Evolutionary conservation across 2,888 invertebrate genomes (phyloP), one percentile per base, ranked within the genome.

Genomic region (Emesis russula): DNA sequence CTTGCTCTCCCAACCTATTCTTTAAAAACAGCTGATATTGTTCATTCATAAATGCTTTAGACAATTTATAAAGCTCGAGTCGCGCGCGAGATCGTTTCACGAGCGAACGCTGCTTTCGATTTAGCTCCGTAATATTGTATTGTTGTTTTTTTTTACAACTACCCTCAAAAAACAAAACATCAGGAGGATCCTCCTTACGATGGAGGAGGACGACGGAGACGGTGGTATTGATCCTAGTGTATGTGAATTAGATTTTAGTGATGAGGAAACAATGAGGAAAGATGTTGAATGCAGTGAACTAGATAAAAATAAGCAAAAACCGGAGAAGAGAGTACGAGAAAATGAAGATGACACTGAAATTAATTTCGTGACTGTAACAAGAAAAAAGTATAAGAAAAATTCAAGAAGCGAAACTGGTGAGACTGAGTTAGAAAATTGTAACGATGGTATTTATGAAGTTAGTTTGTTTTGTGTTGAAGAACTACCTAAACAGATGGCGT

Each of bases 401-500:
- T 13, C 31, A 41, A 68, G 44, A 33, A 78, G 68, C 11, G 41
- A 66, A 41, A 41, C 41, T 6, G 11, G 41, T 15, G 63, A 25
- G 25, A 25, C 25, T 25, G 25, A 25, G 25, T 25, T 25, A 25
- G 25, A 25, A 25, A 25, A 25, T 25, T 25, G 25, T 25, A 25
- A 25, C 25, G 25, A 25, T 25, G 25, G 25, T 25, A 25, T 25
- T 9, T 18, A 36, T 11, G 76, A 76, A 58, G 41, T 58, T 4
- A 58, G 81, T 63, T 3, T 73, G 7, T 48, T 53, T 11, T 38
- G 18, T 18, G 36, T 73, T 13, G 13, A 73, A 38, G 13, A 36
- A n/a, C 38, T 81, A 38, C 81, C 73, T 5, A 81, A 73, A 38
- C 81, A 81, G 38, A 81, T 73, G 81, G 71, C 80, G 2, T 81